Base-by-base conservation (phyloP, 1,140 invertebrate genomes). In the Lanistes nyassanus region DNA sequence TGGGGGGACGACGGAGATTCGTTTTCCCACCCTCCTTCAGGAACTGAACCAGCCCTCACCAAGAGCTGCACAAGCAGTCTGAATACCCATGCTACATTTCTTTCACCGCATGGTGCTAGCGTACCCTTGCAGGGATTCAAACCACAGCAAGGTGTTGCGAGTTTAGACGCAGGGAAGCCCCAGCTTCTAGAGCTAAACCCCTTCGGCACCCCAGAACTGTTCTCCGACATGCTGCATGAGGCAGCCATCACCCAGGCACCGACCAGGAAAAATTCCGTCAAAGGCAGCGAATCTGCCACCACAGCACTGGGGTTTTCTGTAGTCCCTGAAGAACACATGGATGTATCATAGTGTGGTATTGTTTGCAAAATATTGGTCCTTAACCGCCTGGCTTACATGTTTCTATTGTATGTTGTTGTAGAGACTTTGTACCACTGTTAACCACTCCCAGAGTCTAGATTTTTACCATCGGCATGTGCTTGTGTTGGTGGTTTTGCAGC, bases 261-360 rank as follows among this genome's bases (percentile, higher is more conserved):
- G 6, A 6, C 6, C 21, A 55, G 16, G 70, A 72, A 19, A 55
- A 5, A 21, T 11, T 11, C 56, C 3, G 23, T 11, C 9, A 26
- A 26, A 26, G n/a, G 3, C 13, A 60, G 47, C 23, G 4, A 11
- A 5, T 42, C 53, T 7, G 11, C 42, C 5, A 3, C n/a, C 21
- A 42, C 26, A 29, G 21, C 23, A 13, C n/a, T 21, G 34, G 3
- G 70, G 26, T 37, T 39, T 58, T 21, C 55, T 60, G 55, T 60
- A 37, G 37, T 37, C 2, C 42, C 11, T 29, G 70, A 60, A n/a
- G 70, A 72, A 23, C 56, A 42, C 6, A 72, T 72, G 70, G 70
- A 72, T 42, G 56, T 62, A 29, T 72, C 70, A 29, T 72, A 55
- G 42, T 13, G 36, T 42, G 13, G 26, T n/a, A n/a, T n/a, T n/a